Evolutionary conservation across 2,888 invertebrate genomes (phyloP), one percentile per base, ranked within the genome.

Genomic region (Troides helena): DNA sequence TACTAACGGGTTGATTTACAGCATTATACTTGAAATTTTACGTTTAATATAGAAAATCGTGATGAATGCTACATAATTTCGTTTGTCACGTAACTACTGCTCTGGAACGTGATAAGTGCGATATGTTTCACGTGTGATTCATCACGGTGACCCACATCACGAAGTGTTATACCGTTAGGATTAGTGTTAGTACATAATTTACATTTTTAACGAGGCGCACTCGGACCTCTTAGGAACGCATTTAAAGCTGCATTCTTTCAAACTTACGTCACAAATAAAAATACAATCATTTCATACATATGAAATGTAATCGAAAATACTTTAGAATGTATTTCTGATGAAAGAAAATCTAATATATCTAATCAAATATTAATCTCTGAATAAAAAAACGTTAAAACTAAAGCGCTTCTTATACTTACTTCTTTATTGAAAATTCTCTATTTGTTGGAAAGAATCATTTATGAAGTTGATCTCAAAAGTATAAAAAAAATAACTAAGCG

Each of bases 111-210:
- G 81, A 75, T 74, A 58, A 73, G 71, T 72, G 74, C 74, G 77
- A 79, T 78, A 74, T 74, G 74, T 75, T 81, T 82, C 82, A 82
- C 78, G 78, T 85, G 80, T 86, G 87, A 89, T 83, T 88, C 87
- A 88, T 85, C 81, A 79, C 77, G 72, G 71, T 82, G 85, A 84
- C 89, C 89, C 78, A 88, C 81, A 85, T 87, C 84, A 85, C 79
- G 80, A 74, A 66, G 78, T 75, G 78, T 75, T 75, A 71, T 81
- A 83, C 84, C 78, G 85, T 81, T 84, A 79, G 73, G 78, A 72
- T 73, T 73, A 74, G 73, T 53, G 53, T 53, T 53, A 72, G 63
- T 23, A 39, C 61, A 65, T 62, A 69, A 65, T 65, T 72, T 65
- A 69, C 69, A 36, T 60, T 64, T 70, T 58, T 72, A 72, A 74